Base-by-base conservation (phyloP, 2,113 vertebrate genomes). In the Pedetes capensis region DNA sequence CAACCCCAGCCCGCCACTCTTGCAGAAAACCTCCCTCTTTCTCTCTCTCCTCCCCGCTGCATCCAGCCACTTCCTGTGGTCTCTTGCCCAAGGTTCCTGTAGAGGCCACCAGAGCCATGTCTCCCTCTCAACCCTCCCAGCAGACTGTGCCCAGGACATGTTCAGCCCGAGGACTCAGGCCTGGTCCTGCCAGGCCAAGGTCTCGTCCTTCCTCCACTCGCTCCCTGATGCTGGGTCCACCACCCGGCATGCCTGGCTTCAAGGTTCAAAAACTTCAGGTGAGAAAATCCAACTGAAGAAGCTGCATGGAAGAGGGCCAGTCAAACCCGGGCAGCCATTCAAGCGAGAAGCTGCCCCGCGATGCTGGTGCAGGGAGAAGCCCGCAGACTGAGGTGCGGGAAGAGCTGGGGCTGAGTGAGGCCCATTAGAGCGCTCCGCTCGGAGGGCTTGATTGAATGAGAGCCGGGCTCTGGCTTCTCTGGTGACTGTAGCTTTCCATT, bases 271-370 rank as follows among this genome's bases (percentile, higher is more conserved):
- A 51, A 7, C 0, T 0, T 0, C 1, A 14, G 8, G 42, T 0
- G 0, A 29, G n/a, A n/a, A 57, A 42, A 6, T 2, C 17, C 25
- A 22, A 0, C 17, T 5, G 1, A 44, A 42, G 3, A 20, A 12
- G 27, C 1, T 0, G 1, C 27, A 9, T 0, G 37, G 49, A 20
- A 7, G 8, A 42, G 1, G 0, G 0, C 0, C 1, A 2, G n/a
- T 84, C 25, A 2, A 23, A 6, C 0, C 47, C 22, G 1, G 82
- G n/a, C n/a, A n/a, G n/a, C n/a, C n/a, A n/a, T n/a, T n/a, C n/a
- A 2, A 2, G 12, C 3, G 44, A n/a, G 93, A 1, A 1, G 1
- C 0, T 0, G 64, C 53, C 27, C 8, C 1, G 51, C 22, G 39
- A 22, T 11, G 4, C 3, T 0, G 1, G 12, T n/a, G 20, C 32